A percentile compares a stretch with the other conserved stretches of the same genome.
phyloP scores from a whole-genome alignment of 2,113 vertebrate genomes.

The Limanda limanda region DNA sequence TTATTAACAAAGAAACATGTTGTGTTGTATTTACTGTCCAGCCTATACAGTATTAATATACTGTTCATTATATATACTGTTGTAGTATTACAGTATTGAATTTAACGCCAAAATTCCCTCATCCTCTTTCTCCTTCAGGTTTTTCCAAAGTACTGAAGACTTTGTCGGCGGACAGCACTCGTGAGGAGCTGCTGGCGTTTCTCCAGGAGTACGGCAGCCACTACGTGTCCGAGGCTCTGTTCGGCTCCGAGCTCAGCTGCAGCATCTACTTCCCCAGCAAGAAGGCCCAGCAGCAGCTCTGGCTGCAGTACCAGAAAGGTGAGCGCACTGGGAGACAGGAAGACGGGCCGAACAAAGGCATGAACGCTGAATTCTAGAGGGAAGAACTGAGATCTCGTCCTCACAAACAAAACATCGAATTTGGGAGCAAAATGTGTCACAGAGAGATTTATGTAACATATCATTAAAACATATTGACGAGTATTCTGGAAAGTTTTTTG shows the following conservation, averaged over 20 bases:
- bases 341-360: no score
- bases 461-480: no score
- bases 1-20: background rate
- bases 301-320: constrained; percentile 99
- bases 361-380: background rate
- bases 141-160: constrained; percentile 95
- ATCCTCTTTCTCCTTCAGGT: constrained; percentile 75
- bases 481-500: background rate
- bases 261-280: constrained; percentile 98
- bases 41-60: background rate
- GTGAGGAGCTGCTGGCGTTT: constrained; percentile 93
- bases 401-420: background rate
- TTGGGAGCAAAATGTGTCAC: no score
- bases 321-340: constrained; percentile 62
- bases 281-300: constrained; percentile 98
- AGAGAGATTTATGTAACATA: no score
- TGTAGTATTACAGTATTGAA: background rate
- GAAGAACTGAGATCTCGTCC: background rate
- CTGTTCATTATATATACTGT: background rate
- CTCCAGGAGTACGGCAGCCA: constrained; percentile 94
- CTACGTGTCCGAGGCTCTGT: constrained; percentile 94
- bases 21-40: background rate
- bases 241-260: constrained; percentile 96
- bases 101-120: background rate
- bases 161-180: constrained; percentile 91